A percentile compares a stretch with the other conserved stretches of the same genome.
Conservation (phyloP, 2,797 vertebrate genomes). For the Pyrocephalus nanus region DNA sequence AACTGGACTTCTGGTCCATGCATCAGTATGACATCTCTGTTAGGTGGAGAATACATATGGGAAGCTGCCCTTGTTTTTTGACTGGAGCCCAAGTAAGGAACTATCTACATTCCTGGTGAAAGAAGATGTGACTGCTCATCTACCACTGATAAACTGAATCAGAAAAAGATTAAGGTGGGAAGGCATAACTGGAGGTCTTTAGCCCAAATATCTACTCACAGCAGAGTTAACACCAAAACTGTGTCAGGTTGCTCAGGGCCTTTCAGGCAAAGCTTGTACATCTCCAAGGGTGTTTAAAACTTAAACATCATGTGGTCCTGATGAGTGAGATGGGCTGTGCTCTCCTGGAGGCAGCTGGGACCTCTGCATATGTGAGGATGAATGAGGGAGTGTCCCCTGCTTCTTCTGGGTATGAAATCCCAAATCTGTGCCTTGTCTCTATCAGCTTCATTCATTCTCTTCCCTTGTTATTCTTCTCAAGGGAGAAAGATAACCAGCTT, state of each 20-base stretch:
- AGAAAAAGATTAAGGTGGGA: neutral
- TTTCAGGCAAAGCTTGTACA: neutral
- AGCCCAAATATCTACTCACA: neutral
- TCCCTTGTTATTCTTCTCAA: neutral
- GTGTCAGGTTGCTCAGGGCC: neutral
- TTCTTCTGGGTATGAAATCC: neutral
- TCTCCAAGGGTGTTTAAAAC: neutral
- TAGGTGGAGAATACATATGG: neutral
- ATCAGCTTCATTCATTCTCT: neutral
- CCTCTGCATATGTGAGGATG: neutral
- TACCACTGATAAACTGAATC: neutral
- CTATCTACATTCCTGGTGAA: neutral
- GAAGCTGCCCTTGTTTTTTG: neutral
- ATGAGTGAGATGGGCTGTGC: no score
- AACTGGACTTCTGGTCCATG: neutral
- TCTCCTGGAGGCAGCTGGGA: no score
- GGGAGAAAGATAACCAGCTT: neutral
- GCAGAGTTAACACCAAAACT: neutral
- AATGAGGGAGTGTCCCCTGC: neutral
- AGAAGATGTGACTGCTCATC: neutral
- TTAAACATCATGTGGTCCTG: no score
- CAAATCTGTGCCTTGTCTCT: neutral
- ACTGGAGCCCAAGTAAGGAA: neutral
- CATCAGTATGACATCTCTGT: neutral
- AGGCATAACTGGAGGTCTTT: neutral